Base-by-base conservation (phyloP, 2,797 vertebrate species). In the Nyctalus aviator region DNA sequence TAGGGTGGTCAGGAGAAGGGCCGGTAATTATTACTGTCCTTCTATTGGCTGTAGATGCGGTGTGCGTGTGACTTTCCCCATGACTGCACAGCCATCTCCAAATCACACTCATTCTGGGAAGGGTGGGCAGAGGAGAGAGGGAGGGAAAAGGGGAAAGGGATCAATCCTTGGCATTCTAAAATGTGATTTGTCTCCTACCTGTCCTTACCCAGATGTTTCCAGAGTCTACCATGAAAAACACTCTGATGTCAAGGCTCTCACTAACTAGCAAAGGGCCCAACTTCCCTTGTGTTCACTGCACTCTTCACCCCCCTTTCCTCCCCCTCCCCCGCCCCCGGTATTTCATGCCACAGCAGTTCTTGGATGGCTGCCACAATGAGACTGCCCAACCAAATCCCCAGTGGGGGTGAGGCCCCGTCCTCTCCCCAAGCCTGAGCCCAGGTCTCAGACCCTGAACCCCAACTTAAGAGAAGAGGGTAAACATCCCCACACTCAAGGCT, bases 1-100 rank as follows among this genome's bases (percentile, higher is more conserved):
- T 0, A 8, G 57, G 11, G 21, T 4, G 1, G 69, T 11, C 13
- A 7, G 37, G 32, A 41, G 21, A 13, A 4, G 20, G 1, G 48
- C 37, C 11, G 4, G 23, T 4, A 0, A 50, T 82, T 10, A 1
- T 18, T 3, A 9, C 48, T 41, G 3, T 25, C 30, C 27, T 3
- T 10, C 21, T 20, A 30, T n/a, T 53, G 32, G 27, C 32, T 59
- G 3, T 0, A 5, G 21, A 20, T 15, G 35, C 4, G 3, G 23
- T 6, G 50, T 88, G 15, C 23, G 2, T 4, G 2, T 8, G 53
- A 37, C 12, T 46, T 81, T 41, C 77, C 73, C 41, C 0, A 6
- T 27, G n/a, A 23, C 21, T 69, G 73, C 13, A 73, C 0, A 35
- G 27, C 8, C n/a, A 68, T 44, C 17, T 62, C 27, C 72, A 90